These are phyloP conservation scores for Thaumetopoea pityocampa DNA, from an alignment of 1,140 invertebrate species.

Conservation along the genomic window DNA sequence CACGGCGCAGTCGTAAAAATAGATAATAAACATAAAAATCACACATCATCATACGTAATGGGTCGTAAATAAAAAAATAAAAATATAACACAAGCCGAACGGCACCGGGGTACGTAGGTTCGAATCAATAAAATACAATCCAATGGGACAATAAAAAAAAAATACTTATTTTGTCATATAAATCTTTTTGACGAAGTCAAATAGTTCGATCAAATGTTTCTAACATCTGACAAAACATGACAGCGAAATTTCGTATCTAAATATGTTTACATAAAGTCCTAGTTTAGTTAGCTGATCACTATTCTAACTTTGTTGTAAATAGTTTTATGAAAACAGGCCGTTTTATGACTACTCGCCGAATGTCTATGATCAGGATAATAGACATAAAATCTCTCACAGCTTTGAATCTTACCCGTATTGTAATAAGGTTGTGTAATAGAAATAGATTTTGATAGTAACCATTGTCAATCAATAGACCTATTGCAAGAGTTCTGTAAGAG, in stretches of 20 bases:
- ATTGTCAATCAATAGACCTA: conserved; percentile 19
- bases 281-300: conserved; percentile 4
- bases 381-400: background rate
- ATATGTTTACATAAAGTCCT: background rate
- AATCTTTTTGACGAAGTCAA: conserved; percentile 36
- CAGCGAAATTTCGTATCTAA: conserved; percentile 4
- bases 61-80: conserved; percentile 18
- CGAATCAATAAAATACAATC: conserved; percentile 15
- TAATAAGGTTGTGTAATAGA: conserved; percentile 3
- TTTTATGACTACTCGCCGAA: conserved; percentile 29
- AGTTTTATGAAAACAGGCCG: conserved; percentile 39
- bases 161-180: conserved; percentile 25
- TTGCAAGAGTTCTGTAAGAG: conserved; percentile 13
- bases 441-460: conserved; percentile 14
- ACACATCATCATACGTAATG: conserved; percentile 15
- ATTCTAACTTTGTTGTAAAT: conserved; percentile 21
- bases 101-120: background rate
- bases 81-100: conserved; percentile 8
- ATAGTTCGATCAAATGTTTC: conserved; percentile 14
- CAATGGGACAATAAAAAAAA: conserved; percentile 18
- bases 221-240: background rate
- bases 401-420: background rate
- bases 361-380: conserved; percentile 24
- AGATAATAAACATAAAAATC: conserved; percentile 15
- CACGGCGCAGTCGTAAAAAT: conserved; percentile 4